Evolutionary conservation across 2,113 vertebrate species (phyloP).

Genomic region (Oreotrochilus melanogaster): DNA sequence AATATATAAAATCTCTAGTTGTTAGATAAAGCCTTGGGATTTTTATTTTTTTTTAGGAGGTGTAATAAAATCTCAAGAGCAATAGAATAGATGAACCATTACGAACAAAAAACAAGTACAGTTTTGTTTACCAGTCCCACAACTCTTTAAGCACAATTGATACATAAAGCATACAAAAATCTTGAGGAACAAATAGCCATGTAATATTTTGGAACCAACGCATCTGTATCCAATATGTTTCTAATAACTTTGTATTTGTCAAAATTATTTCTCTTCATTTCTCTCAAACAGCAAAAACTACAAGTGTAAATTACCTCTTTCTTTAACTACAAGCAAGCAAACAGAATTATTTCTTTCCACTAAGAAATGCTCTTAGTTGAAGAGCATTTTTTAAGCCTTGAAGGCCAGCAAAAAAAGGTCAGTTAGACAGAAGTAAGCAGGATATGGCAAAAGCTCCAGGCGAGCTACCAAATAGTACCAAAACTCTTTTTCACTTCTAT

Average conservation of each 20-base stretch:
- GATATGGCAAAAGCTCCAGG: neutral
- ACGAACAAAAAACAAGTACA: neutral
- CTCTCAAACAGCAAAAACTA: slow-evolving; percentile 29
- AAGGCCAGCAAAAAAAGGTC: neutral
- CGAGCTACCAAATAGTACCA: slow-evolving; percentile 7
- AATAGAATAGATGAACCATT: slow-evolving; percentile 9
- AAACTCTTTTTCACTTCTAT: neutral
- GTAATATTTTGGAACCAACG: slow-evolving; percentile 27
- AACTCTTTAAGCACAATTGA: neutral
- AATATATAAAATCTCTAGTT: neutral
- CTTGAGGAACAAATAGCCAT: slow-evolving; percentile 1
- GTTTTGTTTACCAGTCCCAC: neutral
- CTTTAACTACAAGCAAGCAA: slow-evolving; percentile 55
- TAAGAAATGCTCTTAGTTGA: slow-evolving; percentile 28
- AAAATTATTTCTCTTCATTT: slow-evolving; percentile 26
- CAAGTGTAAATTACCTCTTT: slow-evolving; percentile 46
- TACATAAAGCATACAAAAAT: neutral
- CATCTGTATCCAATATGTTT: slow-evolving; percentile 56
- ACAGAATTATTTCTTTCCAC: slow-evolving; percentile 47
- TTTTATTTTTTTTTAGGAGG: neutral
- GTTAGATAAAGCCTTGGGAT: neutral
- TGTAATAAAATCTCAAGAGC: neutral
- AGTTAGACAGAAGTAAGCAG: neutral
- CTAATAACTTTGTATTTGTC: slow-evolving; percentile 4
- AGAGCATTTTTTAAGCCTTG: neutral